Base-by-base conservation (phyloP, 2,888 invertebrate genomes). In the Lasioglossum villosulum region DNA sequence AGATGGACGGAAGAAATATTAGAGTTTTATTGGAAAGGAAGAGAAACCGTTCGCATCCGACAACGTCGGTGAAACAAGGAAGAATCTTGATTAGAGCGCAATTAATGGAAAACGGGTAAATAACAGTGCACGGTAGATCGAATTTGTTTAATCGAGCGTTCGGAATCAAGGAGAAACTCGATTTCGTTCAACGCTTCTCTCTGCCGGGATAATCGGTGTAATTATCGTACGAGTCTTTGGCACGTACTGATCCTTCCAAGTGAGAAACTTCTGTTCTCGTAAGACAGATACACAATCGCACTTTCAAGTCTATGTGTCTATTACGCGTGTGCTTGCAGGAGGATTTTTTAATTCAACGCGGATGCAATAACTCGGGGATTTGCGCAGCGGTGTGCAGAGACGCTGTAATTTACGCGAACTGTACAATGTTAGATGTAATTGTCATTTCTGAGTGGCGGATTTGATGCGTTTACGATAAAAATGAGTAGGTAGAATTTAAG, bases 121-220 rank as follows among this genome's bases (percentile, higher is more conserved):
- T 79, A 78, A 75, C 77, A 76, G 83, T 71, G 42, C 76, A 73
- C 63, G 74, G 66, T 78, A 72, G 82, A 78, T 89, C 89, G 80
- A 84, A 89, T 91, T 90, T 87, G 85, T 89, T 92, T 91, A 90
- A 91, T 90, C 90, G 86, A 87, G 68, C 80, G 78, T 90, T 88
- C 88, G 87, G 86, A 91, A 90, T 82, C 82, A 70, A 91, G 90
- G 90, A 91, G 92, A 91, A 92, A 92, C 90, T 90, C 78, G 72
- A 66, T 30, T 68, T 45, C 76, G 71, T 37, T 70, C 68, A 75
- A 37, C 45, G 42, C 81, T 83, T 81, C 77, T 73, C 74, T 72
- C 52, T 52, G 77, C 76, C 45, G 48, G 73, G 84, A 88, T 92
- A 92, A 92, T 92, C 90, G 90, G 90, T 83, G 92, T 83, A 92